Conservation (phyloP, 2,797 vertebrate species). For the Dipus sagitta region DNA sequence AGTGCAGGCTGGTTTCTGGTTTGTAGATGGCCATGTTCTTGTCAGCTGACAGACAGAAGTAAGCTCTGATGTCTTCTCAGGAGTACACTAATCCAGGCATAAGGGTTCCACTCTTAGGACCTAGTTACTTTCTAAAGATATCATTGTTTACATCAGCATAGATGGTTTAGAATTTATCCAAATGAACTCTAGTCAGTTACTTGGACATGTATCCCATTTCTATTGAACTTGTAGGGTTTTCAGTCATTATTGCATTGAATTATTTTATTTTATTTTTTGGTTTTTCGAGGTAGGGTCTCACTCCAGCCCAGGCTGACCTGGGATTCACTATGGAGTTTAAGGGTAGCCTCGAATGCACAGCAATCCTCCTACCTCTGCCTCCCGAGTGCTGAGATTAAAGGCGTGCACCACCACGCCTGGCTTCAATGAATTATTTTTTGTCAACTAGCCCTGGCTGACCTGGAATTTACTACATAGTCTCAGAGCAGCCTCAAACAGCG, state of each 20-base stretch:
- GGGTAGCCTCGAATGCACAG: no score
- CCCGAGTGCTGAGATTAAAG: no score
- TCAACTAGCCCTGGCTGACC: no score
- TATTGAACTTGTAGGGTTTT: background rate
- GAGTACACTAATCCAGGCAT: background rate
- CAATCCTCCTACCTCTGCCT: no score
- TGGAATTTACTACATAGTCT: no score
- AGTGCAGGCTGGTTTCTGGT: background rate
- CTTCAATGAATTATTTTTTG: no score
- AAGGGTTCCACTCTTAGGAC: background rate
- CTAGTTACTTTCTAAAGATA: background rate
- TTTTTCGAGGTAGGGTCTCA: no score
- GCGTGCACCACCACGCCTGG: no score
- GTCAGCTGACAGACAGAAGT: background rate
- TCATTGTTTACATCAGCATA: background rate
- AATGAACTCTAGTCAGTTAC: background rate
- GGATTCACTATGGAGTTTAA: no score
- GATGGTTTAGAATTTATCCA: background rate
- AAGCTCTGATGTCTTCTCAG: background rate
- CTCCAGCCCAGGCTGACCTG: no score
- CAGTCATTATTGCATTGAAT: constrained; percentile 37
- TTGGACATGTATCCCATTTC: constrained; percentile 31
- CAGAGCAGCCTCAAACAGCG: no score
- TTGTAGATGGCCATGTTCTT: background rate
- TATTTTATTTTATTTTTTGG: background rate